Evolutionary conservation across 35 echinoderm and acorn worm genomes (phyloP), one percentile per base, ranked within the genome.

Genomic region (Heliocidaris erythrogramma): DNA sequence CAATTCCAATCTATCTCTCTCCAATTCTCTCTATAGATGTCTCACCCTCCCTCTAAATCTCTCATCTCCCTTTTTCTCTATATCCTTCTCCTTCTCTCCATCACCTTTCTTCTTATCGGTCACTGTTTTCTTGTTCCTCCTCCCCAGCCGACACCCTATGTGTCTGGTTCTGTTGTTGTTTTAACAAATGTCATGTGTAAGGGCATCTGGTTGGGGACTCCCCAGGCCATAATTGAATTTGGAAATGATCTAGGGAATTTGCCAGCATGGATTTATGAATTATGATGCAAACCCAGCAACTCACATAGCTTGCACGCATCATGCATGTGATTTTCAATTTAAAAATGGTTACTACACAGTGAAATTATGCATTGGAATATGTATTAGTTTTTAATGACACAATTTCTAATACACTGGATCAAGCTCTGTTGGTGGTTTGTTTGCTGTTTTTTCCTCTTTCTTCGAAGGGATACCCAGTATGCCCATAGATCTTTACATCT

Each of bases 101-200:
- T 27, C 60, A 69, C 16, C 60, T 69, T 69, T 69, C 60, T 27
- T 69, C 60, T 69, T 18, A 21, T 27, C 24, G 5, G 13, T 29
- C 85, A 86, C 85, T 86, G 85, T 88, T 48, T 35, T 31, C 47
- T 88, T 88, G 31, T 35, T 32, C 10, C 17, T 88, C 30, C 86
- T 88, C 86, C 30, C 86, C 86, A 88, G 86, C 10, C 86, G 86
- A 88, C 31, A 88, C 30, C 47, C 31, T 48, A 88, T 13, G 47
- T 88, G 86, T 88, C 86, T 88, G 86, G 13, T 32, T 88, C 31
- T 88, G 86, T 32, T 88, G 86, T 88, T 88, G 86, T 88, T 88
- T 48, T 88, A 88, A 88, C 86, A 88, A 88, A 88, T 88, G 86
- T 88, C 86, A 88, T 88, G 86, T 88, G 86, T 88, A 88, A 88